These are phyloP conservation scores for Leptopilina drosophilae DNA, from an alignment of 2,888 invertebrate species.

Conservation along the genomic window DNA sequence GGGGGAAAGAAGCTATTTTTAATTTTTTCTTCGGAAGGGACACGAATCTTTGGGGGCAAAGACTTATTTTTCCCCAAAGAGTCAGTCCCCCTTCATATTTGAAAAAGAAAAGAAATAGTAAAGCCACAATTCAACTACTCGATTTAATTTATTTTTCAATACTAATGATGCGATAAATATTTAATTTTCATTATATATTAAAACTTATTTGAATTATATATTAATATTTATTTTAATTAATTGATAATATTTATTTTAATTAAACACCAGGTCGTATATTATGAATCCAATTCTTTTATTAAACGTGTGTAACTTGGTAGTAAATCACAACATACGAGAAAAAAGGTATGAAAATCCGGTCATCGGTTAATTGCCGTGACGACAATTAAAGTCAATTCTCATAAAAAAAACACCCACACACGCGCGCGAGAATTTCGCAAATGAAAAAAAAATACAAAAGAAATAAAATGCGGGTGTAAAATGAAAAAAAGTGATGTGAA, in stretches of 20 bases:
- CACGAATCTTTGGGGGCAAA: no score
- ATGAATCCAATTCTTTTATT: no score
- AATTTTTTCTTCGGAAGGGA: no score
- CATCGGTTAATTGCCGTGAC: conserved; percentile 48
- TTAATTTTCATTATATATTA: no score
- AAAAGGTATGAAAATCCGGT: conserved; percentile 23
- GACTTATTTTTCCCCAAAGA: no score
- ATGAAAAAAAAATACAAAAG: neutral
- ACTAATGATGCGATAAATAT: no score
- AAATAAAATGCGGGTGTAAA: neutral
- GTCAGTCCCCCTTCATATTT: no score
- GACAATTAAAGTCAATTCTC: conserved; percentile 50
- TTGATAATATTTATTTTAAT: conserved; percentile 2
- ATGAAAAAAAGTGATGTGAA: neutral
- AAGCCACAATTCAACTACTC: no score
- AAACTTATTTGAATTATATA: no score
- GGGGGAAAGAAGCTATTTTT: no score
- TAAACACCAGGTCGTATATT: conserved; percentile 55
- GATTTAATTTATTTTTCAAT: no score
- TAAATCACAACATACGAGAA: conserved; percentile 57
- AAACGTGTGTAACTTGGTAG: conserved; percentile 41
- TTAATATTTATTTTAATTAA: conserved; percentile 43
- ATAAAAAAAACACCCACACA: conserved; percentile 49
- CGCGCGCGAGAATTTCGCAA: conserved; percentile 43
- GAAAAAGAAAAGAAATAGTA: no score